Evolutionary conservation across 1,140 invertebrate species (phyloP).

Genomic region (Drosophila sturtevanti): DNA sequence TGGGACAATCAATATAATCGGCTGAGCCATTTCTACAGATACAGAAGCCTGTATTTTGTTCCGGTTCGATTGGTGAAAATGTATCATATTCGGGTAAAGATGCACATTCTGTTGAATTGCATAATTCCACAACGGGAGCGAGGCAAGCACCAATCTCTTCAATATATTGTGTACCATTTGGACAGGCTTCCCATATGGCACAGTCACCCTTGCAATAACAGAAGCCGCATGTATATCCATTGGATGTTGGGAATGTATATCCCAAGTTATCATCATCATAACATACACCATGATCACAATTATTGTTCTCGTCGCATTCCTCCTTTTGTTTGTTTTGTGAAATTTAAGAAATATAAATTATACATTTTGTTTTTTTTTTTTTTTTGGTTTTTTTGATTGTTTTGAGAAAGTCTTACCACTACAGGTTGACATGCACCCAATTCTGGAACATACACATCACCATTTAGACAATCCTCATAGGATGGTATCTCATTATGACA

Average conservation of each 20-base stretch:
- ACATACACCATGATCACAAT: neutral
- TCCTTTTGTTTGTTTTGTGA: neutral
- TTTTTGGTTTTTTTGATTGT: neutral
- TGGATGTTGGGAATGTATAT: neutral
- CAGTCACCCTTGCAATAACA: constrained; percentile 18
- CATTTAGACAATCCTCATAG: constrained; percentile 25
- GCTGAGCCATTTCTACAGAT: constrained; percentile 27
- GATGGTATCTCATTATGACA: constrained; percentile 44
- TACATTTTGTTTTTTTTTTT: too few species aligned
- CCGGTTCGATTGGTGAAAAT: constrained; percentile 31
- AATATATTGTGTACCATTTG: neutral
- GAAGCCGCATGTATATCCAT: neutral
- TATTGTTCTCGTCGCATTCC: neutral
- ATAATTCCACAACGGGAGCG: neutral
- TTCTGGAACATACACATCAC: neutral
- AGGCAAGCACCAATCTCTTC: neutral
- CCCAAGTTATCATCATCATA: neutral
- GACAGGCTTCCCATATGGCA: neutral
- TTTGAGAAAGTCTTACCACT: constrained; percentile 11
- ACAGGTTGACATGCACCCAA: neutral
- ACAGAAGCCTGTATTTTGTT: constrained; percentile 32
- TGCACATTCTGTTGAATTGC: constrained; percentile 20
- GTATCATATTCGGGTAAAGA: neutral
- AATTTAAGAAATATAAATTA: too few species aligned
- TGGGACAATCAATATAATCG: constrained; percentile 15